Evolutionary conservation across 2,113 vertebrate species (phyloP).

Genomic region (Turdus rufiventris): DNA sequence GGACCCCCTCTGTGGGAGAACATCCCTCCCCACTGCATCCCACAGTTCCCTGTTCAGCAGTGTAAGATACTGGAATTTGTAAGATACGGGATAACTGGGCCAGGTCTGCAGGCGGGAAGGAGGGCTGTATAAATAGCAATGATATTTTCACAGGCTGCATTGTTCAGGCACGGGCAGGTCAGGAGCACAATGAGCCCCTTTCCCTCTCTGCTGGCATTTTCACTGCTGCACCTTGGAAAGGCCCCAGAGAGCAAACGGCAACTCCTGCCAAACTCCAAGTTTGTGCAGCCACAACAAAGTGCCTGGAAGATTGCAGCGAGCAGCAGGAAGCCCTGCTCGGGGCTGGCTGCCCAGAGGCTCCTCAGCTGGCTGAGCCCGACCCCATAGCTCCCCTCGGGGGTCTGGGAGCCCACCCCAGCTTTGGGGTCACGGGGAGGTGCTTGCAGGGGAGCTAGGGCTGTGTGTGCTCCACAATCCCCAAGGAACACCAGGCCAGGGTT

Average conservation of each 20-base stretch:
- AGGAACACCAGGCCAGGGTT: not conserved
- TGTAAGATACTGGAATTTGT: fast-evolving
- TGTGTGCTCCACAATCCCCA: not conserved
- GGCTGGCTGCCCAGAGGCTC: not conserved
- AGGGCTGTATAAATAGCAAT: not conserved
- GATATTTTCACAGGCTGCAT: not conserved
- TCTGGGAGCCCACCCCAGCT: not conserved
- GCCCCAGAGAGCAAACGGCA: not conserved
- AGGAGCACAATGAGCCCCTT: not conserved
- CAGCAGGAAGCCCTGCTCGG: not conserved
- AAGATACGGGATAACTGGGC: not conserved
- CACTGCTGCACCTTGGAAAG: not conserved
- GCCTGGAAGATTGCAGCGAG: fast-evolving
- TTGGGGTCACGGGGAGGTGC: not conserved
- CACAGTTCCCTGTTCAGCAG: not conserved
- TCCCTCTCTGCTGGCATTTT: not conserved
- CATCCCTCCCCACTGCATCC: not conserved
- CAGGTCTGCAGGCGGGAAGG: not conserved
- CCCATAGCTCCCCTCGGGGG: fast-evolving
- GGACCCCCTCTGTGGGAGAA: not conserved
- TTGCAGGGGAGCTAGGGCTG: not conserved
- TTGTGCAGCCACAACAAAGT: slow-evolving; percentile 9
- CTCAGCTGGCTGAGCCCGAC: not conserved
- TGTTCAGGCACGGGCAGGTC: not conserved
- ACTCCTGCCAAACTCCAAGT: not conserved